Conservation (phyloP, 2,888 invertebrate species). For the Allolobophora icterica region DNA sequence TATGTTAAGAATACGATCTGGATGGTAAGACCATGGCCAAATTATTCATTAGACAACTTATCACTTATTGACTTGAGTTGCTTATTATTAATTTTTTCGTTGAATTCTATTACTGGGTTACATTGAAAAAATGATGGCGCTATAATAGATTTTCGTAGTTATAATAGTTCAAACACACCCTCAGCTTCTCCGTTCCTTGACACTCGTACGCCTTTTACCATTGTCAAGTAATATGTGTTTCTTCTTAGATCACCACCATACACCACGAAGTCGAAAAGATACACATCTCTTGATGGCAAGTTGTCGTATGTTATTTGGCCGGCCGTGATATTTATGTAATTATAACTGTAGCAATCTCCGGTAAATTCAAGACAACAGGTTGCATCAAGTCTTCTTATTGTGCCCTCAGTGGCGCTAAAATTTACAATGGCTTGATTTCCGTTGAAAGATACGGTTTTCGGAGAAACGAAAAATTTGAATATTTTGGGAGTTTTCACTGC, state of each 20-base stretch:
- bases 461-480: not conserved
- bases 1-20: no score
- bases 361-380: not conserved
- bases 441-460: not conserved
- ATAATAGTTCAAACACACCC: not conserved
- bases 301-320: not conserved
- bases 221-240: not conserved
- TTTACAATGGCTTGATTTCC: not conserved
- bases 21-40: no score
- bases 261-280: not conserved
- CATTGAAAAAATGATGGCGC: no score
- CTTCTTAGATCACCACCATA: not conserved
- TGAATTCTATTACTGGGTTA: no score
- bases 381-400: not conserved
- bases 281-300: not conserved
- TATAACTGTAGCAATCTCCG: not conserved
- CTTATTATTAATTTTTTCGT: no score
- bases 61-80: no score
- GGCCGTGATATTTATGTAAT: not conserved
- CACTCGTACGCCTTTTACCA: not conserved
- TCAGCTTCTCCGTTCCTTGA: not conserved
- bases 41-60: no score
- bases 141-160: no score
- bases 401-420: not conserved
- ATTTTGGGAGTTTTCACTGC: not conserved